Percentiles rank a stretch among this genome's conserved stretches.
Evolutionary conservation across 2,888 invertebrate genomes (phyloP).

Genomic region (Abrostola tripartita): DNA sequence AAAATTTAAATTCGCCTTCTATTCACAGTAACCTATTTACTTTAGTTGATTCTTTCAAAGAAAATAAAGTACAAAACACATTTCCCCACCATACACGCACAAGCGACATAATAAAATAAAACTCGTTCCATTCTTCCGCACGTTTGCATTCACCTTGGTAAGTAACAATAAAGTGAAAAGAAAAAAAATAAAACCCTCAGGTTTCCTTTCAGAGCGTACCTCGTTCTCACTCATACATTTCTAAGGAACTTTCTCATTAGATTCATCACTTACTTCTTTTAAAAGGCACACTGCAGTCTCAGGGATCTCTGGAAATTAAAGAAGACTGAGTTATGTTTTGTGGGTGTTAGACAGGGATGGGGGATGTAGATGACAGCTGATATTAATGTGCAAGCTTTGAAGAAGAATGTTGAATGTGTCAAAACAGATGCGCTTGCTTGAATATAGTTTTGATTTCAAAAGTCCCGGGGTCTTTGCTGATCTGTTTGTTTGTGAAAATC

Average conservation of each 20-base stretch:
- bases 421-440: constrained; percentile 13
- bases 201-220: constrained; percentile 17
- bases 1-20: constrained; percentile 9
- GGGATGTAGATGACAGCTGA: constrained; percentile 28
- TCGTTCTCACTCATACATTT: constrained; percentile 12
- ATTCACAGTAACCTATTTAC: constrained; percentile 7
- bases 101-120: constrained; percentile 25
- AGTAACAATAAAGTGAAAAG: constrained; percentile 25
- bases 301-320: constrained; percentile 12
- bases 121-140: constrained; percentile 21
- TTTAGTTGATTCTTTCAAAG: constrained; percentile 17
- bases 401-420: constrained; percentile 26
- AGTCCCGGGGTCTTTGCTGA: not conserved
- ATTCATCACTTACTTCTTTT: constrained; percentile 28
- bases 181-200: constrained; percentile 12
- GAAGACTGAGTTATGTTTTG: constrained; percentile 5
- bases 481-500: not conserved
- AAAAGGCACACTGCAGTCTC: constrained; percentile 12
- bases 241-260: constrained; percentile 31
- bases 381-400: constrained; percentile 31
- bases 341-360: constrained; percentile 15
- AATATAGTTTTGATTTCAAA: constrained; percentile 7
- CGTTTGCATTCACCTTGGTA: constrained; percentile 35
- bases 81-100: constrained; percentile 29
- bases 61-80: constrained; percentile 32